Evolutionary conservation across 2,113 vertebrate species (phyloP), one percentile per base, ranked within the genome.

Genomic region (Antennarius striatus): DNA sequence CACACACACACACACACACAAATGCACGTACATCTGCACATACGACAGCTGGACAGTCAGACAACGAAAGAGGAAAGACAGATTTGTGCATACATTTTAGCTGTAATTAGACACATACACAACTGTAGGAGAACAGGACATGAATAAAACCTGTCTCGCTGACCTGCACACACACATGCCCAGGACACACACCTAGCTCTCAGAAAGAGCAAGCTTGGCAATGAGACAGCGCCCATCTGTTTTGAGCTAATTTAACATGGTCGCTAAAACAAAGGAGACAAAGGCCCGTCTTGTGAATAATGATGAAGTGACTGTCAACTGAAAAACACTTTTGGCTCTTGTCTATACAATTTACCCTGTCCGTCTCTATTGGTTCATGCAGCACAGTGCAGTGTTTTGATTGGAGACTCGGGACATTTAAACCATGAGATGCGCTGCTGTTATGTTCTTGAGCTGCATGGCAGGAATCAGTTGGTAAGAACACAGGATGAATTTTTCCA

Each of bases 171-270:
- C 46, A 15, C 52, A 43, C 53, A 53, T 0, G 10, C 62, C 49
- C 28, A 61, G 64, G 14, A 76, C 71, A 61, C 70, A 75, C 84
- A 84, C 80, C 74, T 52, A 68, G 32, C 32, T 36, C 9, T 61
- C 1, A 36, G 29, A 28, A 17, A 11, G 66, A 77, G 60, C 76
- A 43, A 49, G 55, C 67, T 75, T 88, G 88, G 85, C 85, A 85
- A 70, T 12, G n/a, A 83, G 88, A 88, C 88, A 87, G 81, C 75
- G 56, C 65, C 88, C 88, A 83, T 91, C 90, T 90, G 90, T 88
- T 88, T 79, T 52, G 45, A 80, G 66, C 90, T 89, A 84, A 90
- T 91, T 90, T 85, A 90, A 88, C 90, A 90, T 81, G 81, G 78
- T 87, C 77, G 58, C 77, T 84, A 75, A 88, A 85, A 89, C 90